Evolutionary conservation across 2,797 vertebrate genomes (phyloP).

Genomic region (Aulostomus chinensis): DNA sequence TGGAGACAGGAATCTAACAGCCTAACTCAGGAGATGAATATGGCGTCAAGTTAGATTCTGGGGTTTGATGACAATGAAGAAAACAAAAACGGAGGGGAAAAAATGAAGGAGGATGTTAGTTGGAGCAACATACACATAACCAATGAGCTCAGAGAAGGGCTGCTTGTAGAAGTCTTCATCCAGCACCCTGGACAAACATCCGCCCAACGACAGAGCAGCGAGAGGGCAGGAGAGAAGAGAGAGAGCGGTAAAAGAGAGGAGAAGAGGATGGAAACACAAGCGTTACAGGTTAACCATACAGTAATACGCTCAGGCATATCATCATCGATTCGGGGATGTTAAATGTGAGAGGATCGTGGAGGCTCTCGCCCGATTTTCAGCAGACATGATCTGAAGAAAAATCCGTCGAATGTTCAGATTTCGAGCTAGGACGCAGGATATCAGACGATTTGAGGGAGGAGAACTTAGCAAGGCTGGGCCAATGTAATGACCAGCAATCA

Average conservation of each 20-base stretch:
- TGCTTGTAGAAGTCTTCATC: slow-evolving; percentile 99
- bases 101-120: slow-evolving; percentile 82
- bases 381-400: too few relatives aligned
- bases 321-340: slow-evolving; percentile 5
- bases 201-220: slow-evolving; percentile 87
- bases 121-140: slow-evolving; percentile 99
- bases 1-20: slow-evolving; percentile 12
- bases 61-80: slow-evolving; percentile 34
- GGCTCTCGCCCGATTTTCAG: too few relatives aligned
- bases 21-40: slow-evolving; percentile 17
- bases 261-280: slow-evolving; percentile 76
- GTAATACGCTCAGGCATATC: slow-evolving; percentile 16
- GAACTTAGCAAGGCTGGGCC: too few relatives aligned
- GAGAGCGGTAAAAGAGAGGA: slow-evolving; percentile 84
- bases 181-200: slow-evolving; percentile 95
- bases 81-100: slow-evolving; percentile 19
- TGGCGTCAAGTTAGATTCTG: slow-evolving; percentile 24
- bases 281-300: slow-evolving; percentile 53
- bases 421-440: too few relatives aligned
- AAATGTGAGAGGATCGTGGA: background rate
- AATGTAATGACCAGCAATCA: too few relatives aligned
- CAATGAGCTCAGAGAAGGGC: slow-evolving; percentile 99
- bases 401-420: too few relatives aligned
- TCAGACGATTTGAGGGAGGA: too few relatives aligned
- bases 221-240: slow-evolving; percentile 85